Evolutionary conservation across 2,797 vertebrate genomes (phyloP).

Genomic region (Sebastolobus altivelis): DNA sequence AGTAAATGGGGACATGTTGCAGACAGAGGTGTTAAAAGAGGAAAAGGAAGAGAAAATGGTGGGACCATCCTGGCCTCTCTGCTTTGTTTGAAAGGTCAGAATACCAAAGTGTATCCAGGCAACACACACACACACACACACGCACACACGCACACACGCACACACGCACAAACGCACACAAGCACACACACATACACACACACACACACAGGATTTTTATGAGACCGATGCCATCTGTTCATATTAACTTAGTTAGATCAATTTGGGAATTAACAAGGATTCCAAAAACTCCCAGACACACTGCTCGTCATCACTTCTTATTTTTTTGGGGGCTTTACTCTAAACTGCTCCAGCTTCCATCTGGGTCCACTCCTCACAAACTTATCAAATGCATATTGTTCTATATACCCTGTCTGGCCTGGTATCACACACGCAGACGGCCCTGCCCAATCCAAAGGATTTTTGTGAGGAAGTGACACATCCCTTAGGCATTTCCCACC

Average conservation of each 20-base stretch:
- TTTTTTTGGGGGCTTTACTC: background rate
- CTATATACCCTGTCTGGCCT: slow-evolving; percentile 44
- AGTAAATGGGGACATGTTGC: background rate
- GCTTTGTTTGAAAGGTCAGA: slow-evolving; percentile 76
- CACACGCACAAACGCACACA: slow-evolving; percentile 24
- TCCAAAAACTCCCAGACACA: slow-evolving; percentile 31
- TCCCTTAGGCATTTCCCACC: slow-evolving; percentile 77
- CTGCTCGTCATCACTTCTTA: slow-evolving; percentile 1
- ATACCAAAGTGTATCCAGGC: slow-evolving; percentile 69
- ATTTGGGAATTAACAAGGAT: slow-evolving; percentile 26
- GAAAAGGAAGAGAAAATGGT: background rate
- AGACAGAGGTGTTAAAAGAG: slow-evolving; percentile 1
- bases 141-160: slow-evolving; percentile 30
- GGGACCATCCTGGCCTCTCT: slow-evolving; percentile 24
- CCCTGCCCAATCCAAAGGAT: slow-evolving; percentile 66
- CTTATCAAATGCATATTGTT: slow-evolving; percentile 56
- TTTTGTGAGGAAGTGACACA: slow-evolving; percentile 79
- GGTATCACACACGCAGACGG: slow-evolving; percentile 56
- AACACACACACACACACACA: slow-evolving; percentile 49
- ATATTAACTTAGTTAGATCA: slow-evolving; percentile 38
- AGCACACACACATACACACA: background rate
- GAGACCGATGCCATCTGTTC: slow-evolving; percentile 42
- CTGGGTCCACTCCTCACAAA: slow-evolving; percentile 23
- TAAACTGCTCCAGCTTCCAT: slow-evolving; percentile 15
- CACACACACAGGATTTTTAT: slow-evolving; percentile 25